Conservation (phyloP, 2,888 invertebrate species). For the Eupithecia exiguata region DNA sequence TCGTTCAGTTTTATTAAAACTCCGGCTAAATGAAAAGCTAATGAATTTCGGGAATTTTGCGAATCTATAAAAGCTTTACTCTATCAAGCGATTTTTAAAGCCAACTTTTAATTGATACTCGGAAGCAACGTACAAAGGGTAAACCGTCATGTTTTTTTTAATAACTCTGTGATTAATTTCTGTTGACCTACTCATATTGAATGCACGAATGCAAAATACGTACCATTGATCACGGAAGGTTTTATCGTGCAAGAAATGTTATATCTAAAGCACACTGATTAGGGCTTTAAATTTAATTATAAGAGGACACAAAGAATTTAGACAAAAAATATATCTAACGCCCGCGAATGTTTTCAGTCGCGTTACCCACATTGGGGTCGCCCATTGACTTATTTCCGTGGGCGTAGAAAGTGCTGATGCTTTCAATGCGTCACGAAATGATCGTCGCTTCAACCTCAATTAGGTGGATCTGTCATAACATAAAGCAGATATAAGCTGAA, state of each 20-base stretch:
- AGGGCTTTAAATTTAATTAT: neutral
- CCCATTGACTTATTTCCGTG: slow-evolving; percentile 41
- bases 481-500: neutral
- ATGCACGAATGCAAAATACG: neutral
- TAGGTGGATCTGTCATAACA: slow-evolving; percentile 41
- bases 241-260: neutral
- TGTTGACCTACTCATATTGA: neutral
- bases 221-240: neutral
- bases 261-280: no score
- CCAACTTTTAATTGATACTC: neutral
- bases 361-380: slow-evolving; percentile 28
- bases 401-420: slow-evolving; percentile 40
- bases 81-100: neutral
- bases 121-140: neutral
- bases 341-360: slow-evolving; percentile 35
- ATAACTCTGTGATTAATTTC: neutral
- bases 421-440: slow-evolving; percentile 35
- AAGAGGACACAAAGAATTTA: neutral
- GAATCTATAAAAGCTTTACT: neutral
- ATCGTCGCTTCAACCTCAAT: slow-evolving; percentile 46
- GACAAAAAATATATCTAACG: slow-evolving; percentile 12
- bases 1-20: neutral
- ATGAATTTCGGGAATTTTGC: neutral
- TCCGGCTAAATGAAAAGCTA: neutral
- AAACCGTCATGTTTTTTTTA: neutral